A percentile compares a stretch with the other conserved stretches of the same genome.
Conservation (phyloP, 2,888 invertebrate genomes). For the Schrankia costaestrigalis region DNA sequence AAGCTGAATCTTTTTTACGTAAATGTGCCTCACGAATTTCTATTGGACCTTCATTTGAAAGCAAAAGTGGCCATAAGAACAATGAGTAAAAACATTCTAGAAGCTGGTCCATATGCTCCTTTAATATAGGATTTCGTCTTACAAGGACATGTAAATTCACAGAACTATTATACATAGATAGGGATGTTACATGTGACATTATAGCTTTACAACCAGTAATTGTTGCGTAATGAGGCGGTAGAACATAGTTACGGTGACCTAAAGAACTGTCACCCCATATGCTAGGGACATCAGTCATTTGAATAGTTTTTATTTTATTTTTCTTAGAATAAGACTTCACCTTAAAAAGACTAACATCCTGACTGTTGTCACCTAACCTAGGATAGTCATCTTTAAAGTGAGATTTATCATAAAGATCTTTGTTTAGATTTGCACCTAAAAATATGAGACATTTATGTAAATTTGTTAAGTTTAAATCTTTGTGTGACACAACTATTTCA, state of each 20-base stretch:
- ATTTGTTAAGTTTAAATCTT: conserved; percentile 41
- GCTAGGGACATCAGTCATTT: conserved; percentile 34
- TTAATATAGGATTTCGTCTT: conserved; percentile 40
- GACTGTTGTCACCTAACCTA: conserved; percentile 28
- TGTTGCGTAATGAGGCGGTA: conserved; percentile 60
- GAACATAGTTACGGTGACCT: conserved; percentile 36
- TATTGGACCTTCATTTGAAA: conserved; percentile 44
- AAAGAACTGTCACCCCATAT: conserved; percentile 50
- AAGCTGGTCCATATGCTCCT: conserved; percentile 38
- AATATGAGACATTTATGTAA: conserved; percentile 50
- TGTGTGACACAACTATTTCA: conserved; percentile 9
- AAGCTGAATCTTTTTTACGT: conserved; percentile 8
- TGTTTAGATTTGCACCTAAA: conserved; percentile 48
- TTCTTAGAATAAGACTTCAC: conserved; percentile 60
- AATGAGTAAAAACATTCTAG: conserved; percentile 52
- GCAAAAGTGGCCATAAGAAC: conserved; percentile 60
- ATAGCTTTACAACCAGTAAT: conserved; percentile 58
- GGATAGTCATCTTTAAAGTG: conserved; percentile 34
- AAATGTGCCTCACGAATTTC: conserved; percentile 1
- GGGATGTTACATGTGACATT: conserved; percentile 37
- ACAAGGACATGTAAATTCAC: conserved; percentile 34
- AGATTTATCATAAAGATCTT: conserved; percentile 37
- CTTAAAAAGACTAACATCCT: conserved; percentile 31
- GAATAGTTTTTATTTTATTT: conserved; percentile 18
- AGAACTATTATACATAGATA: conserved; percentile 13